Evolutionary conservation across 2,797 vertebrate species (phyloP).

Genomic region (Tokudaia tokunoshimensis): DNA sequence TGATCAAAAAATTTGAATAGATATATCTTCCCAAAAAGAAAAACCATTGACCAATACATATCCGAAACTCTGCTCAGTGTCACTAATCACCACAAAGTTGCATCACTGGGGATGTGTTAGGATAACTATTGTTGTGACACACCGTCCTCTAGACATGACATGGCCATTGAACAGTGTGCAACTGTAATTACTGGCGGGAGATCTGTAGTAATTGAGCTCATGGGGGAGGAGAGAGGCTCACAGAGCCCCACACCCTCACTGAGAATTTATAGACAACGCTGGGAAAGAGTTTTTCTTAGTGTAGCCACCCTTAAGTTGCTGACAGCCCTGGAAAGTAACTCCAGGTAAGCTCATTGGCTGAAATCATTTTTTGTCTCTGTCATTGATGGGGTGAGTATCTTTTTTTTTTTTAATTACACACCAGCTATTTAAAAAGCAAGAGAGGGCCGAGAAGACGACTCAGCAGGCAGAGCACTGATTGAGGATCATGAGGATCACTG

Average conservation of each 20-base stretch:
- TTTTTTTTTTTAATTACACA: background rate
- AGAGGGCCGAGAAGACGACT: background rate
- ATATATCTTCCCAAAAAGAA: constrained; percentile 17
- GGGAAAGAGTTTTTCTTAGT: background rate
- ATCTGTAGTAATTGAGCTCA: background rate
- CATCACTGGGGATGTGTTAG: background rate
- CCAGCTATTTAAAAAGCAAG: background rate
- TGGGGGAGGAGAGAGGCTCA: background rate
- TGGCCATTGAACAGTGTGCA: background rate
- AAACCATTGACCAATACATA: background rate
- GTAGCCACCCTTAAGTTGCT: background rate
- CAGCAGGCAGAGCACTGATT: too few species aligned
- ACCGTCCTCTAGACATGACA: background rate
- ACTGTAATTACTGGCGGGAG: background rate
- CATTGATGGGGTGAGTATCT: background rate
- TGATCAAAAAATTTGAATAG: background rate
- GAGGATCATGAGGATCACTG: too few species aligned
- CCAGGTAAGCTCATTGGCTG: background rate
- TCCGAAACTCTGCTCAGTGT: background rate
- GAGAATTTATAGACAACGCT: background rate
- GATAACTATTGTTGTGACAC: background rate
- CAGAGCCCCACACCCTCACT: background rate
- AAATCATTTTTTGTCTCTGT: background rate
- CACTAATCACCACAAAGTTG: background rate
- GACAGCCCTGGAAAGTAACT: background rate